Evolutionary conservation across 2,888 invertebrate species (phyloP), one percentile per base, ranked within the genome.

Genomic region (Drosophila nigricruria): DNA sequence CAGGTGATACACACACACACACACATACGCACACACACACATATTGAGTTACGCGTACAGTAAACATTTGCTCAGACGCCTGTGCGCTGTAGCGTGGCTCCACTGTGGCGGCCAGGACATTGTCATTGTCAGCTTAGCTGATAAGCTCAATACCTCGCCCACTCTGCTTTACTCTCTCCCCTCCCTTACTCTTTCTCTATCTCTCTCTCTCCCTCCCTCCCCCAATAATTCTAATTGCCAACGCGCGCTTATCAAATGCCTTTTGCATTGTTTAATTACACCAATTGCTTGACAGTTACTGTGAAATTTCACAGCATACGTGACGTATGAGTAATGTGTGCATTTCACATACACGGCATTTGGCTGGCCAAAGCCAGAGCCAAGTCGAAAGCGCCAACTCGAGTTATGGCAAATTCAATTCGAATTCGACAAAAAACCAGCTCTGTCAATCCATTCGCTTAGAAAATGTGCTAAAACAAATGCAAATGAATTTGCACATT

Each of bases 41-140:
- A 81, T 90, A 91, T 91, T 85, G 82, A 73, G 88, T 91, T 89
- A 82, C 90, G 82, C 75, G 88, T 76, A 70, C 82, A 68, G 79
- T 59, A 73, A 89, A 84, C 83, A 88, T 84, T 89, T 82, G 73
- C 67, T 59, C 77, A 77, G 52, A 36, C 72, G 43, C 54, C 68
- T 16, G 52, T 52, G 34, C 52, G 27, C 32, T 52, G 34, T 34
- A 52, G 50, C 32, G 34, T 52, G 34, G 50, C 38, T 52, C 30
- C 45, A 61, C 14, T 66, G 27, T 30, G 40, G 4, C 32, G 38
- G 18, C 25, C 62, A 40, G 57, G 40, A 32, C 42, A 47, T 18
- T 64, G 32, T 69, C 70, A 81, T 78, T 85, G 76, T 72, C 76
- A 79, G 38, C 58, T 58, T 71, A 73, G 66, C 71, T 71, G 67